Base-by-base conservation (phyloP, 2,113 vertebrate species). In the Anthoscopus minutus region DNA sequence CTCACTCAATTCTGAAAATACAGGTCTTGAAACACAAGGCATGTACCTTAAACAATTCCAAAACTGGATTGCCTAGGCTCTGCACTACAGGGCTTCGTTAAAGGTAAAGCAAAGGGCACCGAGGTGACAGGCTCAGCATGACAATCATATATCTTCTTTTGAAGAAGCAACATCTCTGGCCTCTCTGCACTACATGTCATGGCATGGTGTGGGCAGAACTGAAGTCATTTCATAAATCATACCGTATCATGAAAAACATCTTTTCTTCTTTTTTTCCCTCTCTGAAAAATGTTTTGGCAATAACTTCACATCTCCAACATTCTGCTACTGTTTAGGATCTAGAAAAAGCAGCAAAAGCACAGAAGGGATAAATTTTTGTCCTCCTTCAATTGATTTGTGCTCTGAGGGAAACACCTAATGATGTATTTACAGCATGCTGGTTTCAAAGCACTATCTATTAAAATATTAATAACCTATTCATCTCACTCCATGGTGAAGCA, bases 381-480 rank as follows among this genome's bases (percentile, higher is more conserved):
- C 53, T 77, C n/a, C 51, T 85, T 61, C 17, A 21, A 61, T 65
- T 93, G 13, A 85, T 80, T 76, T 73, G 57, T 88, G 38, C 67
- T 92, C 65, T 57, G 50, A 53, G 38, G 74, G 62, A 80, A 76
- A 94, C 40, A 82, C 15, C 66, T 61, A 89, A 82, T 56, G 88
- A 91, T 77, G 62, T 56, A 47, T 86, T 85, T 94, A 80, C 33
- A 81, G 70, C 86, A 69, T 57, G 54, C 70, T 93, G 64, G 80
- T 91, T 89, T 91, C 89, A 93, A 87, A 80, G 66, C 45, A 42
- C 19, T 65, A 15, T 20, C 65, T 87, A 73, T 85, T 94, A 72
- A 94, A 94, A 89, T 77, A 92, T 88, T 92, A 85, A 95, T 72
- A 81, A 80, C n/a, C 22, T 53, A 15, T 45, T 87, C 10, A 24